Base-by-base conservation (phyloP, 2,113 vertebrate species). In the Podarcis cretensis region DNA sequence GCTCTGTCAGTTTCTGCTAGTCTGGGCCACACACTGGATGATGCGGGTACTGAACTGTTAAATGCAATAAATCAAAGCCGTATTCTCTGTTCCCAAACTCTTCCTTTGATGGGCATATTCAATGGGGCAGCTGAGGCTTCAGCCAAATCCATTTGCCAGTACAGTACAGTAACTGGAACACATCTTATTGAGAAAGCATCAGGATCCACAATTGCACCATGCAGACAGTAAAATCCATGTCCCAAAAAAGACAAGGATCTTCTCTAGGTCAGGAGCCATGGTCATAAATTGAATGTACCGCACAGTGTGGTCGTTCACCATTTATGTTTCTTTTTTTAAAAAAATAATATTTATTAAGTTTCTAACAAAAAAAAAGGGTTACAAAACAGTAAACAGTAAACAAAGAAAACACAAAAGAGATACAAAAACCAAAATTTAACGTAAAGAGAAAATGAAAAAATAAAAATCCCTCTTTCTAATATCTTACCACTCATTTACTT, bases 1-100 rank as follows among this genome's bases (percentile, higher is more conserved):
- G 89, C 94, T 92, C 93, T 95, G 95, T 93, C 94, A 37, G 93
- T 68, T 94, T 94, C 85, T 3, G 59, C 95, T 88, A 91, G 78
- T 18, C 8, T 57, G 76, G 92, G 76, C 32, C 85, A 86, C 8
- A 2, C 89, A 89, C 90, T 83, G 40, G n/a, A 89, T 90, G 88
- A 89, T 85, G 93, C 81, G 87, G 90, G 94, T 95, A 90, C 92
- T 40, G 84, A 95, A 94, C 95, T 96, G 96, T 95, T 94, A 96
- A 96, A 96, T 90, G 84, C 80, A 65, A 96, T 95, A 94, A 95
- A 93, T 96, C 96, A 95, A 93, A 68, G 87, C 81, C 54, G 84
- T 37, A 80, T 89, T 90, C 21, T 23, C 75, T 85, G 87, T 87
- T 82, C 71, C 65, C 66, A 74, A 54, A 5, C 21, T 68, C 84